Percentiles rank a stretch among this genome's conserved stretches.
Evolutionary conservation across 2,113 vertebrate genomes (phyloP).

Genomic region (Campylorhamphus procurvoides): DNA sequence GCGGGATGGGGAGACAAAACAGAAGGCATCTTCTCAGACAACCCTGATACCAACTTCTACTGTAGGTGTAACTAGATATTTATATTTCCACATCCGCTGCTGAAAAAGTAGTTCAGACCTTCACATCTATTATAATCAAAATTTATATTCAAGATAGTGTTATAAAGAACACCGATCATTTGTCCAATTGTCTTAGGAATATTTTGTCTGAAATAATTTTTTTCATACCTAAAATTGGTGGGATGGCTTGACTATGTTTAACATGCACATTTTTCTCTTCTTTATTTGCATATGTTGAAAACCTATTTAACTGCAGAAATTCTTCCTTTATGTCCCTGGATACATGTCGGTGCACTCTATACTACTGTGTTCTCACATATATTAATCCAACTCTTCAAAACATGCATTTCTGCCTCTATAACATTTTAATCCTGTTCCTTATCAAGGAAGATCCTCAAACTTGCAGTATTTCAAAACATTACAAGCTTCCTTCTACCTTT

Average conservation of each 20-base stretch:
- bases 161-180: background rate
- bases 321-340: background rate
- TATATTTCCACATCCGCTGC: background rate
- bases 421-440: background rate
- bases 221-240: background rate
- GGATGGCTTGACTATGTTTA: background rate
- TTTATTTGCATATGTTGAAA: background rate
- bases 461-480: background rate
- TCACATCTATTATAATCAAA: background rate
- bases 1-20: fast-evolving
- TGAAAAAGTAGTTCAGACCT: background rate
- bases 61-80: background rate
- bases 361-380: background rate
- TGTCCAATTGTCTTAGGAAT: background rate
- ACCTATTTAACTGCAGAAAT: background rate
- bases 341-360: background rate
- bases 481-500: background rate
- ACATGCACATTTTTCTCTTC: background rate
- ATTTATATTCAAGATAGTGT: background rate
- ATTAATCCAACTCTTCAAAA: background rate
- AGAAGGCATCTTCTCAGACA: background rate
- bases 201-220: background rate
- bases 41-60: background rate
- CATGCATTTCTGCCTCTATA: background rate
- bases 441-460: background rate